These are phyloP conservation scores for Engystomops pustulosus DNA, from an alignment of 2,113 vertebrate genomes.

Conservation along the genomic window DNA sequence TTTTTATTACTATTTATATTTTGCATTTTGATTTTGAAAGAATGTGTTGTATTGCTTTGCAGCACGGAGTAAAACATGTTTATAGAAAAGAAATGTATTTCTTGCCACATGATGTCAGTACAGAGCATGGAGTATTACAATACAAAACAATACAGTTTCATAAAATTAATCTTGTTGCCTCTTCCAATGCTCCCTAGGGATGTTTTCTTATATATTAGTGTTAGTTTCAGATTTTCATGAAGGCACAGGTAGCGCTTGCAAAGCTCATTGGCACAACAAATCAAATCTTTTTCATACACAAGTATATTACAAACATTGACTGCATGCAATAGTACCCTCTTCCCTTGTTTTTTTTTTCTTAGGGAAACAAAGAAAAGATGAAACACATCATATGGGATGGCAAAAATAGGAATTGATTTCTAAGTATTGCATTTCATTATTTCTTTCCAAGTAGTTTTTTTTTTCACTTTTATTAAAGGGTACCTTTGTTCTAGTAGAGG, in stretches of 20 bases:
- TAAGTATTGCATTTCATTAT: slow-evolving; percentile 51
- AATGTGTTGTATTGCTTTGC: background rate
- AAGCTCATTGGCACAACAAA: slow-evolving; percentile 34
- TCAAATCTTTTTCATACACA: background rate
- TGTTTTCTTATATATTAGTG: slow-evolving; percentile 61
- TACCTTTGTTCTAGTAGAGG: background rate
- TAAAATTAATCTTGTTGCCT: slow-evolving; percentile 54
- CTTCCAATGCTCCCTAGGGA: slow-evolving; percentile 60
- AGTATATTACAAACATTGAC: slow-evolving; percentile 6
- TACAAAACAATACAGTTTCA: slow-evolving; percentile 35
- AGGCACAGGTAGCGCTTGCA: slow-evolving; percentile 59
- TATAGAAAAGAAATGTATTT: slow-evolving; percentile 7
- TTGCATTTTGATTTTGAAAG: background rate
- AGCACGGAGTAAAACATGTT: background rate
- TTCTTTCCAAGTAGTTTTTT: background rate
- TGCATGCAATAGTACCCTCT: background rate
- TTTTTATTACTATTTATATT: background rate
- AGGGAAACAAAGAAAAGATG: slow-evolving; percentile 29
- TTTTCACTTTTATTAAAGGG: background rate
- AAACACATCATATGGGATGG: background rate
- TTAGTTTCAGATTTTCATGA: slow-evolving; percentile 61
- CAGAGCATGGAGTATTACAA: slow-evolving; percentile 53
- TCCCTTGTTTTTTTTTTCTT: slow-evolving; percentile 49
- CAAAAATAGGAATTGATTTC: slow-evolving; percentile 43
- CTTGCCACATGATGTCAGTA: slow-evolving; percentile 41